Conservation (phyloP, 2,113 vertebrate species). For the Zosterops pallidus region DNA sequence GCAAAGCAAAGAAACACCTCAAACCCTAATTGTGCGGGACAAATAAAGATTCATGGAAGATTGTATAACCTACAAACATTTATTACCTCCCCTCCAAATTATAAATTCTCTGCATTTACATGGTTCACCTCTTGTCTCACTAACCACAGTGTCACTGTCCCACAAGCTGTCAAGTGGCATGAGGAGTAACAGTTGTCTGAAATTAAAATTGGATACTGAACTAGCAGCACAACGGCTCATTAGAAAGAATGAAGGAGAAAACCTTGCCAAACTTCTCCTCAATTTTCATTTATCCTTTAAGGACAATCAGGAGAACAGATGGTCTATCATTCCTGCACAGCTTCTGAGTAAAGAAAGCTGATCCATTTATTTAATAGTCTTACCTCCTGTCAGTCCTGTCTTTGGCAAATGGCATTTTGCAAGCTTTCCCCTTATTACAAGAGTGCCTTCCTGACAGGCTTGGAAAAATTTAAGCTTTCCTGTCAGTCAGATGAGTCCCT, state of each 20-base stretch:
- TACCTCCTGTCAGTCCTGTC: conserved; percentile 8
- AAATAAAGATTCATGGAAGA: not conserved
- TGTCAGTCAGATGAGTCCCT: conserved; percentile 56
- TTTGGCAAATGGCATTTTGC: conserved; percentile 15
- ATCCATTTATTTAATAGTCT: conserved; percentile 37
- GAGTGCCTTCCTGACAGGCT: not conserved
- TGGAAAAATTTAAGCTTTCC: conserved; percentile 56
- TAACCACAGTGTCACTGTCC: not conserved
- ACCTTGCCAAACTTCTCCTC: not conserved
- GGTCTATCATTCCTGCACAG: not conserved
- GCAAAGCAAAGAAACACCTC: not conserved
- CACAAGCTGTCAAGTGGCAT: not conserved
- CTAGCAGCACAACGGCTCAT: not conserved
- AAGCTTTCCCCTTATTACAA: conserved; percentile 4
- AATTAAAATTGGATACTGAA: not conserved
- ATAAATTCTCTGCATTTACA: not conserved
- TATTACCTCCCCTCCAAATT: not conserved
- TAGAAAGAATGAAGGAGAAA: not conserved
- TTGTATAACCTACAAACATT: not conserved
- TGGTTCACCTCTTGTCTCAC: not conserved
- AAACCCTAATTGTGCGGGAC: not conserved
- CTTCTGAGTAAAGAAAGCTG: conserved; percentile 23
- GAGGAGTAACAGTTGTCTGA: not conserved
- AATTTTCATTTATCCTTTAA: conserved; percentile 25
- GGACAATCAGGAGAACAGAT: conserved; percentile 30